Base-by-base conservation (phyloP, 2,113 vertebrate species). In the Entomyzon cyanotis region DNA sequence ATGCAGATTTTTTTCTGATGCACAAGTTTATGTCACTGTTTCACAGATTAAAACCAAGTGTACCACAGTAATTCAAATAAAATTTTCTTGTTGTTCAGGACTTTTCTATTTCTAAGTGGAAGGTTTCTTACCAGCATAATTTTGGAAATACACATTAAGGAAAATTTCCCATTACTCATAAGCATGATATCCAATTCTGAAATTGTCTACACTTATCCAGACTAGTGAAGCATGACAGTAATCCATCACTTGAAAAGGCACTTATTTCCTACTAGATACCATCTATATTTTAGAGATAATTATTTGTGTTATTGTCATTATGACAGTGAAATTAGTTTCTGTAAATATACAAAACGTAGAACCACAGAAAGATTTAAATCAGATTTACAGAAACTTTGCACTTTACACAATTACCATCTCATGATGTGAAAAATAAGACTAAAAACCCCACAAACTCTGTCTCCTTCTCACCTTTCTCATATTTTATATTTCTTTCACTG, bases 251-350 rank as follows among this genome's bases (percentile, higher is more conserved):
- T 79, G 8, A 39, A 82, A 30, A 60, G 18, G 14, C 22, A 68
- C 10, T 86, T 95, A 81, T 78, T 92, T 91, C 59, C 53, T 84
- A 73, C 30, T 37, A 85, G 35, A 91, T 92, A 63, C 2, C 17
- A 90, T 31, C 25, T 92, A 60, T 76, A 93, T 77, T 88, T 88
- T 64, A 84, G 44, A 90, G 55, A 50, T 73, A 89, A 92, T 90
- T 93, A 62, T 76, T 87, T 74, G 24, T 84, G 23, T 62, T 75
- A 82, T 87, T 92, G 69, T 84, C 67, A 85, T 44, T 87, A 21
- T 56, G 42, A 67, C 19, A 31, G 52, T 28, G 27, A 90, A 85
- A 93, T 92, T 69, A 42, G 4, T 76, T 87, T 82, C 60, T 52
- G 25, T 39, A 84, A 82, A 88, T 55, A 78, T 11, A 67, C 10